Conservation (phyloP, 1,140 invertebrate genomes). For the Drosophila repletoides region DNA sequence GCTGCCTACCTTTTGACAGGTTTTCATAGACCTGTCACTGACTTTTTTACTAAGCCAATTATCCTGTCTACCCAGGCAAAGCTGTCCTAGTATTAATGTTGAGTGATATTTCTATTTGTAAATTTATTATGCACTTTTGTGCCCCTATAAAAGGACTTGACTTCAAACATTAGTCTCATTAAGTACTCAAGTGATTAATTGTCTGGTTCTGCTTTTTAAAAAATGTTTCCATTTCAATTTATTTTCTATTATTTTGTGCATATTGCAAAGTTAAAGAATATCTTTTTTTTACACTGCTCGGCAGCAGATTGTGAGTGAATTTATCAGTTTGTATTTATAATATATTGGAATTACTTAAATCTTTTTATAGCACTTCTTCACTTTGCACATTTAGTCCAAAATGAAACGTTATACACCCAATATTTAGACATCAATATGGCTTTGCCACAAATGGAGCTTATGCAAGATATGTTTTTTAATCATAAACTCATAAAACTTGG, state of each 20-base stretch:
- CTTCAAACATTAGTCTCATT: constrained; percentile 17
- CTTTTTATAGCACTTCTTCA: constrained; percentile 43
- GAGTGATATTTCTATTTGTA: neutral
- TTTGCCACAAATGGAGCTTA: neutral
- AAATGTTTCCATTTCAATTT: constrained; percentile 43
- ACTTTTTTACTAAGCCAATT: constrained; percentile 1
- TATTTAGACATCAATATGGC: constrained; percentile 25
- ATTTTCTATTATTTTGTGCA: constrained; percentile 56
- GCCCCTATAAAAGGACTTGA: constrained; percentile 42
- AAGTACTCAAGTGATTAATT: constrained; percentile 29
- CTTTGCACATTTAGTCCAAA: constrained; percentile 25
- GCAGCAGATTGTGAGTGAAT: constrained; percentile 35
- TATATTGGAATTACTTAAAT: neutral
- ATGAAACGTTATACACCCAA: constrained; percentile 32
- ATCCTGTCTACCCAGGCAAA: no score
- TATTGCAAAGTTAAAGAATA: constrained; percentile 55
- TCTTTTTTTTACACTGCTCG: constrained; percentile 59
- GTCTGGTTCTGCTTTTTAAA: neutral
- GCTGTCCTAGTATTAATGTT: no score
- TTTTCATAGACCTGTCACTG: constrained; percentile 33
- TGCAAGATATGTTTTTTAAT: constrained; percentile 17
- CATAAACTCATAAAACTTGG: constrained; percentile 46
- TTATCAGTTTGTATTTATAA: neutral
- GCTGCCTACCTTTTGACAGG: constrained; percentile 14
- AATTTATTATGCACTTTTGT: constrained; percentile 27